phyloP scores from a whole-genome alignment of 2,888 invertebrate genomes.

The Abscondita cerata region DNA sequence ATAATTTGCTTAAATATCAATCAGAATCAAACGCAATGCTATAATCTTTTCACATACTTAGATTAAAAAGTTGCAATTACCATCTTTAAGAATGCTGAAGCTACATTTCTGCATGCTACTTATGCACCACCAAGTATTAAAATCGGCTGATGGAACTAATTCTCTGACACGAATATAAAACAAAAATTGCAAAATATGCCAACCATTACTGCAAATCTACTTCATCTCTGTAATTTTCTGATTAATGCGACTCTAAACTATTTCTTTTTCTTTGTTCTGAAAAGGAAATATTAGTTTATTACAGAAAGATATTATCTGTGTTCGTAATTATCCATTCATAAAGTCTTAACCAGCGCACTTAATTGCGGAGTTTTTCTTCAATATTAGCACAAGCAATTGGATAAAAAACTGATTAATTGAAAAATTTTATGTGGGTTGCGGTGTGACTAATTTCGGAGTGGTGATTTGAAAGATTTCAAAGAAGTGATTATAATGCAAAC shows the following conservation, averaged over 20 bases:
- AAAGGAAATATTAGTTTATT: too few relatives aligned
- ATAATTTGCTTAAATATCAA: slow-evolving; percentile 8
- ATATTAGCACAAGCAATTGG: too few relatives aligned
- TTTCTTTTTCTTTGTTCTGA: too few relatives aligned
- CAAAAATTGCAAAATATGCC: not conserved
- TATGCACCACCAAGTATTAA: not conserved
- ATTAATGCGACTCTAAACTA: not conserved
- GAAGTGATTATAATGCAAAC: too few relatives aligned
- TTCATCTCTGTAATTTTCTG: not conserved
- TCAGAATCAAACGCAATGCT: not conserved
- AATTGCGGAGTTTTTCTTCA: too few relatives aligned
- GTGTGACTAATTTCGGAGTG: too few relatives aligned
- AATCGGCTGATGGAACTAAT: slow-evolving; percentile 5
- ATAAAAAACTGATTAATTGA: too few relatives aligned
- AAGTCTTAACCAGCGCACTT: too few relatives aligned
- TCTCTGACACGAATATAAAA: slow-evolving; percentile 2
- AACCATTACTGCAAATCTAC: not conserved
- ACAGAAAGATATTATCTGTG: too few relatives aligned
- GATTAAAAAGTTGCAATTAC: slow-evolving; percentile 6
- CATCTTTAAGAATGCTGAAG: not conserved
- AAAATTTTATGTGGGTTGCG: too few relatives aligned
- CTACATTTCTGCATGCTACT: not conserved
- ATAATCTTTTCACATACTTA: slow-evolving; percentile 8
- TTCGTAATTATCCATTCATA: too few relatives aligned
- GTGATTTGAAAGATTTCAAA: too few relatives aligned